Conservation (phyloP, 2,888 invertebrate genomes). For the Epistrophe eligans region DNA sequence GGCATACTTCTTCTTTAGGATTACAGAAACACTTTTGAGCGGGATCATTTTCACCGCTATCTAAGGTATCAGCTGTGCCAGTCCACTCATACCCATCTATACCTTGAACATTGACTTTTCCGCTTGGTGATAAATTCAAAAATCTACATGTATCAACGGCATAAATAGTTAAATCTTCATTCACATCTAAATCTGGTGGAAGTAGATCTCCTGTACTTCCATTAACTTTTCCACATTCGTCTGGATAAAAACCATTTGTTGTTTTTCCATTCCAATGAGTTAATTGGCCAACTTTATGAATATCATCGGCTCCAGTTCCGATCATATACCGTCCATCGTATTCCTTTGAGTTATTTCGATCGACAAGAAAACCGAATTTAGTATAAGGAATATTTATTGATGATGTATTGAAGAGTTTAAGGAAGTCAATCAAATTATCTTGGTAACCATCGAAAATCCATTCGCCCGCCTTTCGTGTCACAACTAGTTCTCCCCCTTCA, state of each 20-base stretch:
- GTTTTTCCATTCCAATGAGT: constrained; percentile 88
- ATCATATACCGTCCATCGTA: constrained; percentile 92
- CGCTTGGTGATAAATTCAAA: constrained; percentile 83
- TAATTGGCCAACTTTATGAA: constrained; percentile 88
- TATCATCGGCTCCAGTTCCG: constrained; percentile 88
- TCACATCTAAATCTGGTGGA: constrained; percentile 86
- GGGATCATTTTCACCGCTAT: constrained; percentile 88
- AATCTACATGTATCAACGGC: constrained; percentile 92
- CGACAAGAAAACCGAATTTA: constrained; percentile 93
- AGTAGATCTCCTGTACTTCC: constrained; percentile 93
- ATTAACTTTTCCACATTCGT: constrained; percentile 88
- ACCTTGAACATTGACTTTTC: constrained; percentile 77
- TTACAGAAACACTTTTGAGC: constrained; percentile 89
- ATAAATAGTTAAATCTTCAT: constrained; percentile 87
- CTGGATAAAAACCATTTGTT: constrained; percentile 85
- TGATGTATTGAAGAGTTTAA: constrained; percentile 84
- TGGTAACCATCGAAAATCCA: constrained; percentile 93
- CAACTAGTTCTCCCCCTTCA: constrained; percentile 85
- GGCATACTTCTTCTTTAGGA: constrained; percentile 84
- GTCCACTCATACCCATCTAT: constrained; percentile 82
- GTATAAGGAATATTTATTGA: constrained; percentile 87
- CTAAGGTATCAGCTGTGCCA: constrained; percentile 88
- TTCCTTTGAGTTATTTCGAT: constrained; percentile 90
- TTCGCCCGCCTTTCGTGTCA: constrained; percentile 87
- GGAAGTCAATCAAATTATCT: constrained; percentile 88